Percentiles rank a stretch among this genome's conserved stretches.
Conservation (phyloP, 2,113 vertebrate species). For the Notarius lentiginosus region DNA sequence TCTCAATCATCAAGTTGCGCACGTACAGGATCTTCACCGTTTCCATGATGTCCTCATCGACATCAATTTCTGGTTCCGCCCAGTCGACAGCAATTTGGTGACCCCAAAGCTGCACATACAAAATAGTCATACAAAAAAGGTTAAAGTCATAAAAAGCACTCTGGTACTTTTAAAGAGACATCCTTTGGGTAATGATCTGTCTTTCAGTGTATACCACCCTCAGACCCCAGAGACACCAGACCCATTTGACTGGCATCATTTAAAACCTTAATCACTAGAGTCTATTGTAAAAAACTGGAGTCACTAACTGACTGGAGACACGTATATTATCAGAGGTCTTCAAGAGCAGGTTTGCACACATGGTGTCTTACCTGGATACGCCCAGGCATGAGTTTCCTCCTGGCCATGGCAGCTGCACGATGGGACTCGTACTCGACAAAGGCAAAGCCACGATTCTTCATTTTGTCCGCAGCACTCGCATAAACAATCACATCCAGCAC, state of each 20-base stretch:
- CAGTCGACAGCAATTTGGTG: slow-evolving; percentile 99
- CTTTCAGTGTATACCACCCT: neutral
- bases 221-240: neutral
- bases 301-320: neutral
- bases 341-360: neutral
- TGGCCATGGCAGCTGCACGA: slow-evolving; percentile 94
- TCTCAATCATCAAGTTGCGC: slow-evolving; percentile 98
- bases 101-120: slow-evolving; percentile 86
- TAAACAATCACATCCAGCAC: slow-evolving; percentile 97
- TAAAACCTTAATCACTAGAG: neutral
- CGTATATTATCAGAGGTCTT: neutral
- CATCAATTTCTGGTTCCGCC: slow-evolving; percentile 97
- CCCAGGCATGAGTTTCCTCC: slow-evolving; percentile 96
- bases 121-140: neutral
- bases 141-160: neutral
- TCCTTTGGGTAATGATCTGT: neutral
- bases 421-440: slow-evolving; percentile 98
- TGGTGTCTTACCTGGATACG: slow-evolving; percentile 73
- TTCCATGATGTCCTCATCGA: slow-evolving; percentile 98
- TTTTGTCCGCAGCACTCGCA: slow-evolving; percentile 95
- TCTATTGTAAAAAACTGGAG: neutral
- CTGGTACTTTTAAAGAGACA: neutral
- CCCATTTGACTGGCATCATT: neutral
- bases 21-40: slow-evolving; percentile 99
- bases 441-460: slow-evolving; percentile 98